phyloP scores from a whole-genome alignment of 1,140 invertebrate species.

The Belonocnema kinseyi region DNA sequence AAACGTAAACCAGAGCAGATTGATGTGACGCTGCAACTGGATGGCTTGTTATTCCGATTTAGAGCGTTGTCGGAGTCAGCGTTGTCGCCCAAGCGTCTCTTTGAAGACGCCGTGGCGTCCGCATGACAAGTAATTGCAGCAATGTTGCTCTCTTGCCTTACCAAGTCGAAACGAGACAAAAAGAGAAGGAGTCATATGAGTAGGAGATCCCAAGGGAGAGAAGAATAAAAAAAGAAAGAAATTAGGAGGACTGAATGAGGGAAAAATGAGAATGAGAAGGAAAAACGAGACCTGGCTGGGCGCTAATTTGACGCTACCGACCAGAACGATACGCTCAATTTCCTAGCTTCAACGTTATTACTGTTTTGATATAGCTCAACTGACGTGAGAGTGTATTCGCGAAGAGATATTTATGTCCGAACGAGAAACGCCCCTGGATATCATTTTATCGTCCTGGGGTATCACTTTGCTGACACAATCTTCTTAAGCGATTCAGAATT shows the following conservation, averaged over 20 bases:
- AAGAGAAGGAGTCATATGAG: not conserved
- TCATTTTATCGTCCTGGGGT: conserved; percentile 34
- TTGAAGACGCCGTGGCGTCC: conserved; percentile 62
- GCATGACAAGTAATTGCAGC: conserved; percentile 69
- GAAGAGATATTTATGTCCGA: conserved; percentile 40
- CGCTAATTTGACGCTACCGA: conserved; percentile 69
- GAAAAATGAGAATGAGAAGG: conserved; percentile 17
- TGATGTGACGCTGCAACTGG: conserved; percentile 65
- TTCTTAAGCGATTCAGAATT: conserved; percentile 21
- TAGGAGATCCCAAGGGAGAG: not conserved
- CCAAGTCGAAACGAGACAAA: conserved; percentile 13
- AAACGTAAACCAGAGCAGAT: conserved; percentile 67
- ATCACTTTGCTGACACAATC: conserved; percentile 21
- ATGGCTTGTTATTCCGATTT: conserved; percentile 71
- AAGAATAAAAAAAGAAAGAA: not conserved
- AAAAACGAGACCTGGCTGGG: conserved; percentile 47
- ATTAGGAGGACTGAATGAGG: conserved; percentile 39
- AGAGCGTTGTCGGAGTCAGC: conserved; percentile 55
- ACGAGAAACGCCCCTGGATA: conserved; percentile 36
- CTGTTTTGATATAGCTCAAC: conserved; percentile 51
- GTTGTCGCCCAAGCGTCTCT: conserved; percentile 50
- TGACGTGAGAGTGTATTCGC: conserved; percentile 32
- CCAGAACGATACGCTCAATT: conserved; percentile 67
- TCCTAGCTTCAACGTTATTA: conserved; percentile 59
- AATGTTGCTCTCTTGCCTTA: conserved; percentile 52